Percentiles rank a stretch among this genome's conserved stretches.
Conservation (phyloP, 2,113 vertebrate genomes). For the Ameiurus melas region DNA sequence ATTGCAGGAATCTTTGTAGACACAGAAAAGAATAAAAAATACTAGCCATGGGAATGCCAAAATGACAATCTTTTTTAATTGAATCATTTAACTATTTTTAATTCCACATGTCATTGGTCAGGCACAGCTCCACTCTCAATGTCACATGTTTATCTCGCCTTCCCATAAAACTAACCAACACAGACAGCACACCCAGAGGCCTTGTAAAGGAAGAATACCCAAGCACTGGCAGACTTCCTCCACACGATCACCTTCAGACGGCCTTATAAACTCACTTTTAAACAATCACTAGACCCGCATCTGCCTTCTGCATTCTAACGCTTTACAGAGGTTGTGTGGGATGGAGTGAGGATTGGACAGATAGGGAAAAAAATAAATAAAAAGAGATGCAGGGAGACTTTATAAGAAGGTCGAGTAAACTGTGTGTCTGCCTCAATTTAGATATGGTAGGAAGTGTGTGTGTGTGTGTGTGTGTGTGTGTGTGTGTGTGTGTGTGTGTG, state of each 20-base stretch:
- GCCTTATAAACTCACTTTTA: constrained; percentile 32
- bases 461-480: constrained; percentile 6
- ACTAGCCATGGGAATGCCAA: background rate
- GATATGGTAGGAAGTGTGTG: background rate
- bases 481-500: background rate
- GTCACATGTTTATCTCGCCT: background rate
- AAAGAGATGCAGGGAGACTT: background rate
- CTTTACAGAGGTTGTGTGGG: background rate
- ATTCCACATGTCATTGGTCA: background rate
- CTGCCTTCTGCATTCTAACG: constrained; percentile 12
- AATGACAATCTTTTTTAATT: background rate
- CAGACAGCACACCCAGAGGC: background rate
- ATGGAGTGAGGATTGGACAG: constrained; percentile 13
- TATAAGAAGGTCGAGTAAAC: constrained; percentile 15
- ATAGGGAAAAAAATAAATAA: constrained; percentile 4
- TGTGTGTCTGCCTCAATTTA: constrained; percentile 20
- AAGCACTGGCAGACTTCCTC: background rate
- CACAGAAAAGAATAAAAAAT: background rate
- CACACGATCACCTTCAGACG: constrained; percentile 22
- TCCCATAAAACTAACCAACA: constrained; percentile 15
- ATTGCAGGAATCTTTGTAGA: background rate
- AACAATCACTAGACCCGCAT: constrained; percentile 25
- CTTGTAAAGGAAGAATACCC: constrained; percentile 3
- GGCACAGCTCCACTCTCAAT: background rate
- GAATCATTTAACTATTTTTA: background rate